phyloP scores from a whole-genome alignment of 2,797 vertebrate species.

The Neomorphus geoffroyi region DNA sequence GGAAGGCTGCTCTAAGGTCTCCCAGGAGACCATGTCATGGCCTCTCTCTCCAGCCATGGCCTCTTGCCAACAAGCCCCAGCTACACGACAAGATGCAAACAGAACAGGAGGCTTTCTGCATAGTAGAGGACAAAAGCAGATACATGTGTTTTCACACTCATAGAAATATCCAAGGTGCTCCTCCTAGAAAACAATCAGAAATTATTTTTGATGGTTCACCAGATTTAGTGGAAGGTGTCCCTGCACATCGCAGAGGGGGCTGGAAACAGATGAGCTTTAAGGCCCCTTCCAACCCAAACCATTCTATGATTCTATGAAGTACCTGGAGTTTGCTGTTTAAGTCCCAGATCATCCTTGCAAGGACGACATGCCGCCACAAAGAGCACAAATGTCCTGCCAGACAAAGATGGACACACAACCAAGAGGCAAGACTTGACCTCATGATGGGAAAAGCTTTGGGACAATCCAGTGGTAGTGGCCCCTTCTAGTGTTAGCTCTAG shows the following conservation, averaged over 20 bases:
- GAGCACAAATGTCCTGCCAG: rapidly evolving
- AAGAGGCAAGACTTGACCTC: background rate
- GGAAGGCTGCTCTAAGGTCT: too few species aligned
- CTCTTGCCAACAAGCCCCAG: background rate
- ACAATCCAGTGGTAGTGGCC: background rate
- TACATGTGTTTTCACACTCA: rapidly evolving
- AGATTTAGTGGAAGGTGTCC: too few species aligned
- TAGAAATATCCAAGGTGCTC: background rate
- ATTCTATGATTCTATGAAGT: too few species aligned
- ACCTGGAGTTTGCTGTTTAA: background rate
- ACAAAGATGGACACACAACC: background rate
- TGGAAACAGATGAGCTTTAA: too few species aligned
- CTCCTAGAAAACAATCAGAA: background rate
- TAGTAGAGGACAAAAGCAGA: background rate
- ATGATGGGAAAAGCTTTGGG: background rate
- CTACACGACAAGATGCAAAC: too few species aligned
- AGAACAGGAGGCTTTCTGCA: rapidly evolving
- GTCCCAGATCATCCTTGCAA: rapidly evolving
- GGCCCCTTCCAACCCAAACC: too few species aligned
- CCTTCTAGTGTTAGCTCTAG: background rate
- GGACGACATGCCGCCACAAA: rapidly evolving
- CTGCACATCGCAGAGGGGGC: too few species aligned
- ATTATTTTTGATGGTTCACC: background rate
- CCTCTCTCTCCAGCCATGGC: background rate
- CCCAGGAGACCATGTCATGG: too few species aligned